Base-by-base conservation (phyloP, 2,797 vertebrate genomes). In the Oreortyx pictus region DNA sequence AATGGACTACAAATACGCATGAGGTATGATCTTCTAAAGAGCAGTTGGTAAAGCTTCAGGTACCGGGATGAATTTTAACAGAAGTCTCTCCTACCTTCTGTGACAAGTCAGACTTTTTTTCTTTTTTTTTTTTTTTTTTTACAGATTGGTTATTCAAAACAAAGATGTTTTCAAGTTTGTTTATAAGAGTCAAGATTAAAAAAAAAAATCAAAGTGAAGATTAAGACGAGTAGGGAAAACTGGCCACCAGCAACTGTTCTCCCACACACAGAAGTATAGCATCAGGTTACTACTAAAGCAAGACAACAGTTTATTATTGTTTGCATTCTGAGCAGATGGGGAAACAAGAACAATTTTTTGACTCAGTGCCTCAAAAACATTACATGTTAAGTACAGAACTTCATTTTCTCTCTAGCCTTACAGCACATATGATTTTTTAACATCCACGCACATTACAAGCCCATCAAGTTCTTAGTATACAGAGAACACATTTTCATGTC, bases 391-490 rank as follows among this genome's bases (percentile, higher is more conserved):
- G 56, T 31, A 25, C 14, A 74, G 16, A 37, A 56, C 17, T 41
- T 54, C 14, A 11, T 68, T 60, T 65, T 83, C n/a, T 18, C 3
- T 49, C 22, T 62, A 71, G 0, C 31, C 39, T 35, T 70, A 31
- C 44, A 86, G 19, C 8, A 79, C 33, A 31, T 9, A n/a, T 0
- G 0, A 59, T 86, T 88, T 87, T 72, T 1, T 25, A 83, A 46
- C 2, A 65, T 5, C 11, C 50, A 27, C 17, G 43, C 1, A 1
- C 7, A 44, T 5, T 31, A 66, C 19, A 82, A 59, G 4, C 6
- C 39, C 35, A 66, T 5, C 8, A 29, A 0, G 2, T 50, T 66
- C 14, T 27, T 39, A 33, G 14, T 23, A 25, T 4, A 64, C 0
- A 6, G 7, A 33, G 54, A 57, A 78, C 5, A 71, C 1, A 49